Evolutionary conservation across 2,113 vertebrate genomes (phyloP).

Genomic region (Dendrocopos noguchii): DNA sequence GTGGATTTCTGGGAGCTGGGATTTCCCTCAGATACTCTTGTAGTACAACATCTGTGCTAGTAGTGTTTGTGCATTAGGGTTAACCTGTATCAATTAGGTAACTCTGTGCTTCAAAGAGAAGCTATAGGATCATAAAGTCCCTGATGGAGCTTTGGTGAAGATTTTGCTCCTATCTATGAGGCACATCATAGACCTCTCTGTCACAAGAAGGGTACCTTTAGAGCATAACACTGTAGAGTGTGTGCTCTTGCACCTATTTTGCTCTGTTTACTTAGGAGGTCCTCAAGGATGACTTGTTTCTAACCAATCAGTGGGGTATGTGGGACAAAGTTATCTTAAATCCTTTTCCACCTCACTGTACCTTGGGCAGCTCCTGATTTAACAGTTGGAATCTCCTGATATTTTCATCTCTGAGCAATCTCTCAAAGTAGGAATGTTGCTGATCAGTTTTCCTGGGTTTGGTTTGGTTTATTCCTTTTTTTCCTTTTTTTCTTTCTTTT

Average conservation of each 20-base stretch:
- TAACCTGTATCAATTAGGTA: not conserved
- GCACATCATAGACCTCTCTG: not conserved
- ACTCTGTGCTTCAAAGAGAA: not conserved
- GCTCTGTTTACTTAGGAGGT: not conserved
- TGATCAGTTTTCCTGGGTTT: not conserved
- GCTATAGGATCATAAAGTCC: not conserved
- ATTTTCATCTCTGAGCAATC: not conserved
- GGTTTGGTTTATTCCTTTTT: not conserved
- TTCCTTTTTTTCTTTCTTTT: not conserved
- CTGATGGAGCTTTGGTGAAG: not conserved
- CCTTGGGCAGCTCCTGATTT: not conserved
- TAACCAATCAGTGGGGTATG: not conserved
- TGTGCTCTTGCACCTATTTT: not conserved
- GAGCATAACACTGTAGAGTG: not conserved
- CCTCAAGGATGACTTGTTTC: not conserved
- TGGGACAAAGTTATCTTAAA: not conserved
- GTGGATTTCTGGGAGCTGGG: not conserved
- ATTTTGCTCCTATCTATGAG: not conserved
- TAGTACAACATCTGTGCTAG: accelerated
- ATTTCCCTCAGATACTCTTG: not conserved
- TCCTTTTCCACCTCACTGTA: not conserved
- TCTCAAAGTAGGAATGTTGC: not conserved
- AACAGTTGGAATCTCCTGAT: not conserved
- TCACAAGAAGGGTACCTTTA: not conserved
- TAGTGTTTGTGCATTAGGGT: not conserved